phyloP scores from a whole-genome alignment of 2,888 invertebrate species.

The Chydorus sphaericus region DNA sequence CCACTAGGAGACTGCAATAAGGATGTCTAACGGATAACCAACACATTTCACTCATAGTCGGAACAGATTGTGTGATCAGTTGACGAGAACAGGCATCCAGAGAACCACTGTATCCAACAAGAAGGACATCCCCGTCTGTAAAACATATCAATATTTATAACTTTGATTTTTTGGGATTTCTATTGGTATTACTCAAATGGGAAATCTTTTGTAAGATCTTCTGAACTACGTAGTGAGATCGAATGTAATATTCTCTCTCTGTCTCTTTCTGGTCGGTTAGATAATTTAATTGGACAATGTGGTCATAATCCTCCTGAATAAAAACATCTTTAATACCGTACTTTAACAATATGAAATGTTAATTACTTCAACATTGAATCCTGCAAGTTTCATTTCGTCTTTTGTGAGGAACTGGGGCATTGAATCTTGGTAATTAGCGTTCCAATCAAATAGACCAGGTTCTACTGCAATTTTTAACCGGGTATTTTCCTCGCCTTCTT shows the following conservation, averaged over 20 bases:
- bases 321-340: too few relatives aligned
- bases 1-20: constrained; percentile 54
- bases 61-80: constrained; percentile 46
- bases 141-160: too few relatives aligned
- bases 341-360: constrained; percentile 46
- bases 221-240: constrained; percentile 43
- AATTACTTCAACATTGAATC: constrained; percentile 55
- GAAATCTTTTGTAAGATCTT: constrained; percentile 40
- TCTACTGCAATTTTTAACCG: constrained; percentile 59
- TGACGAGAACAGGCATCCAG: constrained; percentile 69
- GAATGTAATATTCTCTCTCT: constrained; percentile 48
- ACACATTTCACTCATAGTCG: constrained; percentile 48
- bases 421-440: constrained; percentile 71
- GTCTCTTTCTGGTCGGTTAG: constrained; percentile 41
- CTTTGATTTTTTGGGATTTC: too few relatives aligned
- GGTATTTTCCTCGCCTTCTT: constrained; percentile 43
- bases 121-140: constrained; percentile 61
- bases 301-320: constrained; percentile 53
- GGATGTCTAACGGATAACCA: constrained; percentile 64
- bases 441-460: constrained; percentile 86
- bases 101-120: constrained; percentile 84
- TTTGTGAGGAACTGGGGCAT: constrained; percentile 62
- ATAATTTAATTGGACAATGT: constrained; percentile 39
- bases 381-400: constrained; percentile 52
- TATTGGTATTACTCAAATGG: constrained; percentile 26